Base-by-base conservation (phyloP, 2,888 invertebrate genomes). In the Malthinus seriepunctatus region DNA sequence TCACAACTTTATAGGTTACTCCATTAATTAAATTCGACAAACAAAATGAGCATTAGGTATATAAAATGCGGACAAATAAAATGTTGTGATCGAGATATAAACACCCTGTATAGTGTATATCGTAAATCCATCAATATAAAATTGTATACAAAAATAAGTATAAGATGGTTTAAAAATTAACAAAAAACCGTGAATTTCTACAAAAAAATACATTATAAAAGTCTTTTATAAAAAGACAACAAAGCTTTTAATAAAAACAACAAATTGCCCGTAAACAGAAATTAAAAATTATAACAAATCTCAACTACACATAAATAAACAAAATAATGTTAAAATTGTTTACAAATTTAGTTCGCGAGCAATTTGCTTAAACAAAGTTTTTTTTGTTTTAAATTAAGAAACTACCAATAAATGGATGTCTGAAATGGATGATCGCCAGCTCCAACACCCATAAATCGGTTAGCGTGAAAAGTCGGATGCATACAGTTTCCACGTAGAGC, bases 391-490 rank as follows among this genome's bases (percentile, higher is more conserved):
- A 12, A 37, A 15, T 31, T 15, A 47, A n/a, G n/a, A n/a, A n/a
- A 14, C 59, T 63, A 68, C 67, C 64, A 67, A 58, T 63, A 75
- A 67, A 76, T 74, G 52, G 73, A 71, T 64, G 67, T 73, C 65
- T 74, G 73, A 60, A 71, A 70, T 63, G 72, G 71, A 51, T 72
- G 74, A 65, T 77, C 78, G 38, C 77, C 78, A 32, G 76, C 76
- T 51, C 74, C 76, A 71, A 76, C 70, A 68, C 74, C 76, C 69
- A 76, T 70, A 69, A 74, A 66, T 37, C 66, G 61, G 48, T 53
- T 64, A 46, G 23, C 23, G 23, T 58, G 56, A 48, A 60, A 66
- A 54, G 58, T 62, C 15, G 62, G 51, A 45, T 46, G 51, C 5
- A 50, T 34, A 12, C 50, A 49, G 48, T n/a, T 50, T 33, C 62